Evolutionary conservation across 2,888 invertebrate genomes (phyloP), one percentile per base, ranked within the genome.

Genomic region (Erannis defoliaria): DNA sequence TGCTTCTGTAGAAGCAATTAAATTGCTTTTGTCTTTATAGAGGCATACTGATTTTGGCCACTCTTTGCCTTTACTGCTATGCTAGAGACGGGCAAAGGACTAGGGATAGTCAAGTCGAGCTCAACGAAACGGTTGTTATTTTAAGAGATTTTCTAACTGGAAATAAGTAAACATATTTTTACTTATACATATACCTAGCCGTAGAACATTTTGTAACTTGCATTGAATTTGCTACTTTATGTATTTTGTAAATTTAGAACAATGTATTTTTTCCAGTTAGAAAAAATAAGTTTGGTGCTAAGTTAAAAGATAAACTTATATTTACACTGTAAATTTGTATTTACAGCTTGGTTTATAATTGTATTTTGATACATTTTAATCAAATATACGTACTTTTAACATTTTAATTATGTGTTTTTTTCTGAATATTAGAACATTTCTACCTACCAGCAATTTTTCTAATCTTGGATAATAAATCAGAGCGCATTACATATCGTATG

Each of bases 61-160:
- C 14, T 33, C 6, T 82, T 92, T 93, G 92, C 92, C 90, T 89
- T 70, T 71, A 80, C 86, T 90, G 92, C 91, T 93, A 92, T 85
- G 92, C 85, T 53, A 66, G 75, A 63, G 75, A 71, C 80, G 86
- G 82, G 72, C 31, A 64, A 67, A 64, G 84, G 84, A 77, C 74
- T 74, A 76, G 68, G 83, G 81, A 78, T 59, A 67, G 79, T 82
- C 77, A 80, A 78, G 72, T 73, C 70, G 79, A 82, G 87, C 86
- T 88, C 86, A 88, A 88, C 72, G 78, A 57, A 81, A 76, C 61
- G 77, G 73, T 82, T 77, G 75, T 80, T 71, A 70, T 68, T 70
- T 70, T 64, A 58, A 42, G 48, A 35, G 10, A 55, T 68, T 68
- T 70, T 62, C 49, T 64, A 57, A 66, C 33, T 57, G 58, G 60